Evolutionary conservation across 2,797 vertebrate genomes (phyloP).

Genomic region (Protonibea diacanthus): DNA sequence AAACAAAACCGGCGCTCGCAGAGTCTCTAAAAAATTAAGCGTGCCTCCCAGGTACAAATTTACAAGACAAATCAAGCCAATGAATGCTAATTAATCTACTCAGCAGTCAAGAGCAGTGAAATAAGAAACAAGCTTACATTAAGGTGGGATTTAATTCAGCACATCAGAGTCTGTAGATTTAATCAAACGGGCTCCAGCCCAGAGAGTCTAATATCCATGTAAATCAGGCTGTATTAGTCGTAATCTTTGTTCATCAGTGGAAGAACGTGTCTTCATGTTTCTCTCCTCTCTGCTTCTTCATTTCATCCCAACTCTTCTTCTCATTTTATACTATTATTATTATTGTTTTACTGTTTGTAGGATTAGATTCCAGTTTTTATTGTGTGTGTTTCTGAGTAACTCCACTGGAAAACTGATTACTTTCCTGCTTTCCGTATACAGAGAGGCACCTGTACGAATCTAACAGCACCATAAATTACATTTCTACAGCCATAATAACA

Average conservation of each 20-base stretch:
- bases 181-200: slow-evolving; percentile 50
- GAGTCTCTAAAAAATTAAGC: slow-evolving; percentile 38
- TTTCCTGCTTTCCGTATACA: no score
- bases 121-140: slow-evolving; percentile 30
- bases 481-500: no score
- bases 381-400: no score
- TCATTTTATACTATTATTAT: not conserved
- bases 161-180: slow-evolving; percentile 40
- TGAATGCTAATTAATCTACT: slow-evolving; percentile 61
- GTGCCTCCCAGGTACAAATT: slow-evolving; percentile 41
- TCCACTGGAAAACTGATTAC: no score
- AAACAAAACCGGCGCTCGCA: slow-evolving; percentile 42
- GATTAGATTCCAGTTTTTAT: no score
- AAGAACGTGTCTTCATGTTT: slow-evolving; percentile 7
- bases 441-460: no score
- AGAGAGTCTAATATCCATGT: slow-evolving; percentile 61
- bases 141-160: slow-evolving; percentile 56
- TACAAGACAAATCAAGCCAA: slow-evolving; percentile 54
- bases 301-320: not conserved
- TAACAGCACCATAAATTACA: no score
- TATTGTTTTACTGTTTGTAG: no score
- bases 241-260: slow-evolving; percentile 49
- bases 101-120: slow-evolving; percentile 23
- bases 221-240: slow-evolving; percentile 56
- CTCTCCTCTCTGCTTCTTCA: not conserved